Evolutionary conservation across 2,113 vertebrate genomes (phyloP).

Genomic region (Tympanuchus pallidicinctus): DNA sequence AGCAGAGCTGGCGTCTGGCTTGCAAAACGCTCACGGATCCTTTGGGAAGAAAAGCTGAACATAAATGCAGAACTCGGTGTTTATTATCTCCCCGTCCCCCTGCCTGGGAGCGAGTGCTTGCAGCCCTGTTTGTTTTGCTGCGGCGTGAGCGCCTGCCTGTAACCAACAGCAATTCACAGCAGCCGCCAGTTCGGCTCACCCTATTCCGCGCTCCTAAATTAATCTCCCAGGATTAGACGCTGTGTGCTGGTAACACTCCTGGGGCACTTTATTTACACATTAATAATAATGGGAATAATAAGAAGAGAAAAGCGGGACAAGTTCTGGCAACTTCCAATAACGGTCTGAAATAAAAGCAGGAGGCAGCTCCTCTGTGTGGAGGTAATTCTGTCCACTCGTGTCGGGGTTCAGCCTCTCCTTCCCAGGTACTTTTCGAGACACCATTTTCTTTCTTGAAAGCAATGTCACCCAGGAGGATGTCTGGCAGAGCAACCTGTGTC

Average conservation of each 20-base stretch:
- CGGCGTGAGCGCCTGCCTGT: not conserved
- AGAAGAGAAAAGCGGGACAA: conserved; percentile 59
- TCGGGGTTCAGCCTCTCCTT: not conserved
- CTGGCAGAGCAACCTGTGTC: not conserved
- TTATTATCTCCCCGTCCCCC: not conserved
- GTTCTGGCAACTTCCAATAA: conserved; percentile 64
- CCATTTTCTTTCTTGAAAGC: not conserved
- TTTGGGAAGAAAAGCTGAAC: not conserved
- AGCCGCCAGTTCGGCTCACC: not conserved
- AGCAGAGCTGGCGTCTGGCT: not conserved
- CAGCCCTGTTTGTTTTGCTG: not conserved
- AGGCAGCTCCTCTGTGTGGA: not conserved
- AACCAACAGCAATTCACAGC: conserved; percentile 22
- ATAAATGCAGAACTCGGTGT: not conserved
- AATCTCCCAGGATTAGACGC: conserved; percentile 59
- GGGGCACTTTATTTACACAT: conserved; percentile 58
- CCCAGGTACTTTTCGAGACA: conserved; percentile 33
- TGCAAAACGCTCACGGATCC: not conserved
- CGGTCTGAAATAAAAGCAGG: conserved; percentile 52
- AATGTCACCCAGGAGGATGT: not conserved
- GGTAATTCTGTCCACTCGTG: not conserved
- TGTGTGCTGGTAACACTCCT: conserved; percentile 39
- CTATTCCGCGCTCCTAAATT: conserved; percentile 42
- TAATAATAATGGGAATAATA: conserved; percentile 28
- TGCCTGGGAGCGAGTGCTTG: not conserved